A percentile compares a stretch with the other conserved stretches of the same genome.
Conservation (phyloP, 2,113 vertebrate species). For the Romanogobio albipinnatus region DNA sequence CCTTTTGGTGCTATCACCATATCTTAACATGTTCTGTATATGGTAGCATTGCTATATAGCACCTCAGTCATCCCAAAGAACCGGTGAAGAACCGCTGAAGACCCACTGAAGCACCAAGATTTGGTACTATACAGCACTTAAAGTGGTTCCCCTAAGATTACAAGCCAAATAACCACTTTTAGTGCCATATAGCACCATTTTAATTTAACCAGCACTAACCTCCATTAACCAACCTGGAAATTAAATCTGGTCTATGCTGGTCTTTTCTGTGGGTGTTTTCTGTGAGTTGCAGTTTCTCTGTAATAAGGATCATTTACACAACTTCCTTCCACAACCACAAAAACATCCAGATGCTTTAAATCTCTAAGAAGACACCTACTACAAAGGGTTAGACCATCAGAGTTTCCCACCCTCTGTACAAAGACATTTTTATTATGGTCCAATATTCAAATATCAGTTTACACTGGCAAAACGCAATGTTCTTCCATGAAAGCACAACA, state of each 20-base stretch:
- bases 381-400: neutral
- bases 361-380: neutral
- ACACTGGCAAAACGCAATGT: neutral
- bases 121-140: too few species aligned
- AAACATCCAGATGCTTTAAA: conserved; percentile 1
- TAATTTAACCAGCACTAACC: neutral
- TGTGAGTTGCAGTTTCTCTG: neutral
- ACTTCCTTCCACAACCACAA: neutral
- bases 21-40: too few species aligned
- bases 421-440: neutral
- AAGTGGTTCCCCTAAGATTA: too few species aligned
- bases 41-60: too few species aligned
- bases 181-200: too few species aligned
- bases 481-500: neutral
- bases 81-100: too few species aligned
- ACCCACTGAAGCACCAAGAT: too few species aligned
- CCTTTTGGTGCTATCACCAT: too few species aligned
- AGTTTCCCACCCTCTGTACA: neutral
- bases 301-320: neutral
- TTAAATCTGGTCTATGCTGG: neutral
- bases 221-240: neutral
- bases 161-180: too few species aligned
- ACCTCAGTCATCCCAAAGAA: too few species aligned
- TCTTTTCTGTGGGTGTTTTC: neutral
- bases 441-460: conserved; percentile 8